Percentiles rank a stretch among this genome's conserved stretches.
phyloP scores from a whole-genome alignment of 2,797 vertebrate genomes.

The Setipinna tenuifilis region DNA sequence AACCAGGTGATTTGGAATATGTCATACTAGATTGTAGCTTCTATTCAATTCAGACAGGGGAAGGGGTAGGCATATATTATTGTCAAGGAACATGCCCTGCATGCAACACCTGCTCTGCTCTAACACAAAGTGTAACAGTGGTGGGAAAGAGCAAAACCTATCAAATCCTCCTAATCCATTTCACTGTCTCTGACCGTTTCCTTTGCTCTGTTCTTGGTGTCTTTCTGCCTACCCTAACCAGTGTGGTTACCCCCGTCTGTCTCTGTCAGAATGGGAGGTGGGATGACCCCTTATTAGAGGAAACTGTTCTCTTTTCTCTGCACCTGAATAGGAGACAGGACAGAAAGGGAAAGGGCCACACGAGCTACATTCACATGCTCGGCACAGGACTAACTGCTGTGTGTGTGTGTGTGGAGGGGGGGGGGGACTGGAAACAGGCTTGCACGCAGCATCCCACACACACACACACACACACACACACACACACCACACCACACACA shows the following conservation, averaged over 20 bases:
- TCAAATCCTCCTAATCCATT: background rate
- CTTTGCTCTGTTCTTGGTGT: background rate
- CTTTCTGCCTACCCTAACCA: background rate
- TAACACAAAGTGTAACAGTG: background rate
- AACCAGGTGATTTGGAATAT: no score
- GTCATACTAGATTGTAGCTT: no score
- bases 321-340: background rate
- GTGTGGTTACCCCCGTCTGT: background rate
- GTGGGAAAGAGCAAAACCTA: background rate
- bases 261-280: constrained; percentile 5
- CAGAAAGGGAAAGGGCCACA: constrained; percentile 13
- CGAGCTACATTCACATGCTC: background rate
- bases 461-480: constrained; percentile 29
- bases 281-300: constrained; percentile 16
- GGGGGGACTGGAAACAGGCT: background rate
- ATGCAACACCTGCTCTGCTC: background rate
- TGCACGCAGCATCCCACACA: background rate
- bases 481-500: background rate
- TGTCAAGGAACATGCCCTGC: background rate
- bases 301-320: constrained; percentile 14
- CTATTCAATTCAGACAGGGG: no score
- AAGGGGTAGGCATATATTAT: background rate
- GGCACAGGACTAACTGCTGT: background rate
- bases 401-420: background rate
- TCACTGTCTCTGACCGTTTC: background rate